Percentiles rank a stretch among this genome's conserved stretches.
phyloP scores from a whole-genome alignment of 2,797 vertebrate species.

The Acipenser transmontanus region DNA sequence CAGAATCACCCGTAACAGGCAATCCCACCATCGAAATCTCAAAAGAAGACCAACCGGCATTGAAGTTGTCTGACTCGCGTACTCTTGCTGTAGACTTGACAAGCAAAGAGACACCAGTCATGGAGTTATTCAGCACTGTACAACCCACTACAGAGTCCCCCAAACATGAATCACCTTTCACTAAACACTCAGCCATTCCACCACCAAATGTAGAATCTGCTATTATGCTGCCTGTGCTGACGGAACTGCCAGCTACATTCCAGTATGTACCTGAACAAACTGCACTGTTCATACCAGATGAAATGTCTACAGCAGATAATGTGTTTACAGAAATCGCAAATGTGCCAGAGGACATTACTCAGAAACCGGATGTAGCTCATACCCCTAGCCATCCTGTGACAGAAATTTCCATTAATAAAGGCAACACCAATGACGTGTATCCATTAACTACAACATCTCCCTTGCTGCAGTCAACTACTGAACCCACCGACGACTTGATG shows the following conservation, averaged over 20 bases:
- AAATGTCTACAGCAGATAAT: too few relatives aligned
- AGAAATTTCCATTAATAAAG: background rate
- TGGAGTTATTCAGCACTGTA: conserved; percentile 19
- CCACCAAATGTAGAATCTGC: conserved; percentile 7
- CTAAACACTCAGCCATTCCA: conserved; percentile 26
- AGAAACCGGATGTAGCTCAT: background rate
- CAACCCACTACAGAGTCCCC: conserved; percentile 43
- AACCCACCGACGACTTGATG: background rate
- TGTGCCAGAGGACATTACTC: too few relatives aligned
- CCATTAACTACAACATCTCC: background rate
- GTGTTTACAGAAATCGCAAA: too few relatives aligned
- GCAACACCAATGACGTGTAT: background rate
- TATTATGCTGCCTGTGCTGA: conserved; percentile 5
- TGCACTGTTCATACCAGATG: too few relatives aligned
- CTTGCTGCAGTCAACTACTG: background rate
- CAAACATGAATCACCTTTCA: conserved; percentile 47
- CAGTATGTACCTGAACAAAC: too few relatives aligned
- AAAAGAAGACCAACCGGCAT: conserved; percentile 14
- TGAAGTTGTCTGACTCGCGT: conserved; percentile 40
- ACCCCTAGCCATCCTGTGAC: background rate
- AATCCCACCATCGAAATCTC: conserved; percentile 21
- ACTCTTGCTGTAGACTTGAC: conserved; percentile 39
- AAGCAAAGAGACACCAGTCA: conserved; percentile 17
- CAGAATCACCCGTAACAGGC: conserved; percentile 21
- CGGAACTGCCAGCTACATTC: background rate